Evolutionary conservation across 2,113 vertebrate species (phyloP).

Genomic region (Solea senegalensis): DNA sequence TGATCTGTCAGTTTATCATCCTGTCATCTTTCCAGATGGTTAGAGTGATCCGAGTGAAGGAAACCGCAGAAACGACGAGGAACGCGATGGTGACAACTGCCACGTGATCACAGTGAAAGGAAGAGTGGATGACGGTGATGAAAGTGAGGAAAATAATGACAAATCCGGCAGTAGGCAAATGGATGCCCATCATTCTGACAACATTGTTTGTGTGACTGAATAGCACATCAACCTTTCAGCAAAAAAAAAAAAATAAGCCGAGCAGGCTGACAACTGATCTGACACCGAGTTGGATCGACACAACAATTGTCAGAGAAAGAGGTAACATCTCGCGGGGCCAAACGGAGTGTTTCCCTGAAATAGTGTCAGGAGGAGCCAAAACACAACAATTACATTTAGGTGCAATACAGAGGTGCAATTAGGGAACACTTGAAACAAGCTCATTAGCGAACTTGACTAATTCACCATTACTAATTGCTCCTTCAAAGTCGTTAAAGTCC

Average conservation of each 20-base stretch:
- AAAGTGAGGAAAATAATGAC: slow-evolving; percentile 25
- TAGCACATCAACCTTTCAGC: slow-evolving; percentile 14
- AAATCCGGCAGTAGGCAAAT: slow-evolving; percentile 39
- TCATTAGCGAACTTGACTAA: slow-evolving; percentile 66
- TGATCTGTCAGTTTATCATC: slow-evolving; percentile 45
- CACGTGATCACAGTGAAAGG: background rate
- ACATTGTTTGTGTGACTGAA: slow-evolving; percentile 26
- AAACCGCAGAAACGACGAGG: slow-evolving; percentile 24
- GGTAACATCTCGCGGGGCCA: background rate
- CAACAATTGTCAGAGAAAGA: background rate
- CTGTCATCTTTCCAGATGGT: slow-evolving; percentile 48
- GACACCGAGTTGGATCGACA: slow-evolving; percentile 7
- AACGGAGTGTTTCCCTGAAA: background rate
- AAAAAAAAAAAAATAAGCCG: background rate
- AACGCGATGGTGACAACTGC: slow-evolving; percentile 7
- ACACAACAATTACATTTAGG: slow-evolving; percentile 35
- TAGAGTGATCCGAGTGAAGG: slow-evolving; percentile 24
- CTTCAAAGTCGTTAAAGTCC: slow-evolving; percentile 43
- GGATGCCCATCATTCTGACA: slow-evolving; percentile 32
- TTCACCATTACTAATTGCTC: slow-evolving; percentile 58
- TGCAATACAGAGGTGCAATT: slow-evolving; percentile 50
- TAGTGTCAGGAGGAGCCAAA: slow-evolving; percentile 36
- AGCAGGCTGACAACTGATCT: background rate
- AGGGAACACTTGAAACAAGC: slow-evolving; percentile 48
- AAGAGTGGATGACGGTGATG: slow-evolving; percentile 23